A percentile compares a stretch with the other conserved stretches of the same genome.
These are phyloP conservation scores for Sympetrum striolatum DNA, from an alignment of 2,888 invertebrate species.

Conservation along the genomic window DNA sequence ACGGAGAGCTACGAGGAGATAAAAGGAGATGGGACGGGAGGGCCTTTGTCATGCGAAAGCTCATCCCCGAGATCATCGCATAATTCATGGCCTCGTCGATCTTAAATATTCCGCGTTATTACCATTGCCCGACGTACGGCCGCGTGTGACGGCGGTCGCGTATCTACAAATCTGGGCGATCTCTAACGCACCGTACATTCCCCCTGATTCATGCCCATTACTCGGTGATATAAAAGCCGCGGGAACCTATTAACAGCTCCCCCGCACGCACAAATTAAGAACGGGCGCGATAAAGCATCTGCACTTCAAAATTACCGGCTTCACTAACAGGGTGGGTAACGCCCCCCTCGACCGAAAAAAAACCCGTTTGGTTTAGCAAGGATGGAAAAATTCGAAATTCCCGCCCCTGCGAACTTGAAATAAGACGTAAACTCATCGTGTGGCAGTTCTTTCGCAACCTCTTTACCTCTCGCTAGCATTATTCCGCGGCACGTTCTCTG, in stretches of 20 bases:
- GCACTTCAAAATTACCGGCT: constrained; percentile 5
- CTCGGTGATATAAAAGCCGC: not conserved
- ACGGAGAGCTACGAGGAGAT: no score
- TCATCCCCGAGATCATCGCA: not conserved
- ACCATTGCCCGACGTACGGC: not conserved
- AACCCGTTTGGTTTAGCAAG: not conserved
- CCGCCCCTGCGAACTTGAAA: not conserved
- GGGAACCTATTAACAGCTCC: not conserved
- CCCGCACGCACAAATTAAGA: constrained; percentile 8
- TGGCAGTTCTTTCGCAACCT: not conserved
- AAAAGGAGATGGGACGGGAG: no score
- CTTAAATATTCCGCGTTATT: constrained; percentile 9
- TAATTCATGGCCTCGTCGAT: not conserved
- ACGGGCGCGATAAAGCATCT: not conserved
- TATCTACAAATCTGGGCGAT: not conserved
- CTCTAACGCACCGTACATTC: not conserved
- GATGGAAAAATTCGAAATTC: not conserved
- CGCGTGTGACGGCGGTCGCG: not conserved
- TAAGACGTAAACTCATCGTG: no score
- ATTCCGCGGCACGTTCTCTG: not conserved
- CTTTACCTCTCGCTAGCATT: not conserved
- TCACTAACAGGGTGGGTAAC: not conserved
- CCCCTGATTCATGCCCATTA: constrained; percentile 12
- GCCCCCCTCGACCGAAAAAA: not conserved
- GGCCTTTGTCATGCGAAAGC: not conserved